A percentile compares a stretch with the other conserved stretches of the same genome.
These are phyloP conservation scores for Pristionchus entomophagus DNA, from an alignment of 2,888 invertebrate genomes.

Conservation along the genomic window DNA sequence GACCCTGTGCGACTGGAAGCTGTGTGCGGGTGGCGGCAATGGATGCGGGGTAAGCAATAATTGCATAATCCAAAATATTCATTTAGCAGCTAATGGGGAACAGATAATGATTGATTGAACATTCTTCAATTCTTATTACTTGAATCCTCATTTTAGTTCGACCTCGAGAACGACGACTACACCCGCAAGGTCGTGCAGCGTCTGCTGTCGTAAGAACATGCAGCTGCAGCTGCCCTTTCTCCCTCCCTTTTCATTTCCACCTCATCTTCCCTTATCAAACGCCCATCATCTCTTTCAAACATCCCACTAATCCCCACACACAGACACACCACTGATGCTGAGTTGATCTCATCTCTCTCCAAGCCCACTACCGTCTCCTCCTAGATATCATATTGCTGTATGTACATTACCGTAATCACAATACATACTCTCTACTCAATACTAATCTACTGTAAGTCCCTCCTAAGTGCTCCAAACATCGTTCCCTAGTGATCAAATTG, in stretches of 20 bases:
- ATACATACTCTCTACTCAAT: not conserved
- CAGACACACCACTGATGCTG: constrained; percentile 39
- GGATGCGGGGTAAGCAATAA: constrained; percentile 28
- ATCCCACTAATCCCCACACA: not conserved
- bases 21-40: constrained; percentile 36
- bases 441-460: constrained; percentile 34
- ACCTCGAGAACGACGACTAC: constrained; percentile 46
- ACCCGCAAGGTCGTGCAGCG: constrained; percentile 11
- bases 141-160: constrained; percentile 10
- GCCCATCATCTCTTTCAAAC: constrained; percentile 3
- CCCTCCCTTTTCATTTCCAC: not conserved
- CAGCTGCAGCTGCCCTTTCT: not conserved
- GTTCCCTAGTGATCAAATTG: constrained; percentile 32
- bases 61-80: too few relatives aligned
- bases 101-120: too few relatives aligned
- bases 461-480: constrained; percentile 33
- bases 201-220: constrained; percentile 3
- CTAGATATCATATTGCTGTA: constrained; percentile 35
- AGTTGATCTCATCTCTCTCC: constrained; percentile 30
- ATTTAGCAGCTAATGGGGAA: too few relatives aligned
- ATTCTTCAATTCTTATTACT: too few relatives aligned
- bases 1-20: constrained; percentile 32
- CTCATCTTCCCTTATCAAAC: not conserved
- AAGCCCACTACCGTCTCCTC: not conserved
- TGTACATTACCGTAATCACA: constrained; percentile 20